Evolutionary conservation across 2,113 vertebrate genomes (phyloP), one percentile per base, ranked within the genome.

Genomic region (Emydocephalus ijimae): DNA sequence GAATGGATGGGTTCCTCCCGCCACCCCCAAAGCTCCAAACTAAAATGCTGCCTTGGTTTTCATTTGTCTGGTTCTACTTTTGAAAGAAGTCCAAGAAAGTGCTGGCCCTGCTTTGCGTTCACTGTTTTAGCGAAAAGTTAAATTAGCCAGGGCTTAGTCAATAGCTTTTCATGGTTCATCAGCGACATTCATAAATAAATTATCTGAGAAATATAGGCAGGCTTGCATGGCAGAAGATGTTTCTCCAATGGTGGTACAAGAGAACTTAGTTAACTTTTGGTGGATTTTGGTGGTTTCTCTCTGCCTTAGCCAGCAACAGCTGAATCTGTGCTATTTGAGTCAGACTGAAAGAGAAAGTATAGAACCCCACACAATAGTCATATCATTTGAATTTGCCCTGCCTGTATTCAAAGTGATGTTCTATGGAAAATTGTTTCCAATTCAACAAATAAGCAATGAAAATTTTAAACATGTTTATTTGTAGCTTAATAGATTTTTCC

Each of bases 211-310:
- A 92, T 48, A 10, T 7, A 45, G 14, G 39, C 39, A 50, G 50
- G 39, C 43, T 59, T 81, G 52, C 34, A 34, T 91, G 93, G 74
- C 89, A 1, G 0, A 52, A 56, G 54, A 24, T 0, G 14, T 48
- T 29, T 90, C 56, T n/a, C 92, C 88, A 93, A 93, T 93, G 92
- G 81, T 81, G 88, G 74, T 56, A 90, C 81, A 39, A 56, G 74
- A 92, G 43, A 88, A n/a, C 74, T 55, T 39, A 56, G 18, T 85
- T 89, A 59, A 74, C 39, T 55, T 61, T 21, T 39, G 55, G 89
- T 29, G 29, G 29, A 43, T 34, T 93, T 90, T 64, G 23, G 48
- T 54, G 88, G 56, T 89, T 12, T 20, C 55, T 86, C 43, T 86
- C 43, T n/a, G 55, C 45, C 43, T 50, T 24, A 89, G 69, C 88